Evolutionary conservation across 2,113 vertebrate species (phyloP), one percentile per base, ranked within the genome.

Genomic region (Solea solea): DNA sequence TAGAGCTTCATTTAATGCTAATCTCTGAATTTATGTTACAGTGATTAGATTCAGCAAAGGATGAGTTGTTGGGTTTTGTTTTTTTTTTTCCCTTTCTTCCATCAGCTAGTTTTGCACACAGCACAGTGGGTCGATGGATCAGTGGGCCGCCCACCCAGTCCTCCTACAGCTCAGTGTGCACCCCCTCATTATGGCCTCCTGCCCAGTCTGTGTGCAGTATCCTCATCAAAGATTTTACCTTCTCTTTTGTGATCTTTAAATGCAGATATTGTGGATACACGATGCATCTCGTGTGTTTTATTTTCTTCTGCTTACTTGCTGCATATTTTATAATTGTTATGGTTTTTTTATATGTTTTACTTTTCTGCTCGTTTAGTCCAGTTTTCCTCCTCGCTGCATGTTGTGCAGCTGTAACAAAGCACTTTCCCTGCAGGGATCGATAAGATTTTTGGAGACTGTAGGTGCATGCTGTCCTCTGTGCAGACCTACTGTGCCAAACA

Each of bases 181-280:
- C 83, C 87, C 86, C 85, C 86, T 90, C 81, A 65, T 82, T 77
- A 78, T 90, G 91, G 87, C 86, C 67, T 51, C 16, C 56, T 71
- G 89, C 91, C 92, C 77, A 56, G 81, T 89, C 87, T 88, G 86
- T 92, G 92, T 90, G 85, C 76, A 87, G 86, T 79, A 71, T 75
- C 62, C 46, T 76, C 78, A 80, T 86, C 86, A 88, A 78, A 67
- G 86, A 88, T 88, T 64, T n/a, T 86, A 82, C 83, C 73, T 89
- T 58, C 76, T 64, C 83, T 90, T 84, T 68, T 3, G 75, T 56
- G 58, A 78, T 85, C 57, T 74, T 79, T 69, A 72, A 52, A 54
- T 74, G 69, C 69, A 82, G 76, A 83, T 81, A 85, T 85, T 82
- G 83, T 58, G 71, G 69, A 74, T 9, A 11, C 55, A 5, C 55